A percentile compares a stretch with the other conserved stretches of the same genome.
Conservation (phyloP, 1,140 invertebrate species). For the Panagrolaimus sp. region DNA sequence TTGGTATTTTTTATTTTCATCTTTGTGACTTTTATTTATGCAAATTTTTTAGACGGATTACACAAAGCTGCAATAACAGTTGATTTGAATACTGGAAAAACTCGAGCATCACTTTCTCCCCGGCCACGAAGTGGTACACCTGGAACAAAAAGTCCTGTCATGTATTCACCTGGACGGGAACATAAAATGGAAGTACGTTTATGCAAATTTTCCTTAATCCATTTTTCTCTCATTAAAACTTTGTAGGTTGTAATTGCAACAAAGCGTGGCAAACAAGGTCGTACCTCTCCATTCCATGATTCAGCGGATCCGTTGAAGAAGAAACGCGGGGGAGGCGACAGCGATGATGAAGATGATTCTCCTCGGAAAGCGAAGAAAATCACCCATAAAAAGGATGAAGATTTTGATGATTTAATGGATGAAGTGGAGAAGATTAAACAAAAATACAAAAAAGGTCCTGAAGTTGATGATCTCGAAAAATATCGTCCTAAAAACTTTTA, state of each 20-base stretch:
- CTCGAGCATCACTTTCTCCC: neutral
- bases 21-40: too few species aligned
- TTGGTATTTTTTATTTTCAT: constrained; percentile 40
- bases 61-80: constrained; percentile 17
- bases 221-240: too few species aligned
- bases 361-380: constrained; percentile 29
- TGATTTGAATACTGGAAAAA: neutral
- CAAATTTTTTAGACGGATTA: too few species aligned
- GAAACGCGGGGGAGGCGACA: constrained; percentile 15
- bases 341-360: constrained; percentile 33
- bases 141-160: constrained; percentile 48
- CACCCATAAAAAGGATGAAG: constrained; percentile 39
- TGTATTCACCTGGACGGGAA: constrained; percentile 42
- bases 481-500: constrained; percentile 57
- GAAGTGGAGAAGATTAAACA: constrained; percentile 49
- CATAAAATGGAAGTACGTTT: constrained; percentile 51
- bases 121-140: constrained; percentile 25
- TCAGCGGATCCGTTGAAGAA: constrained; percentile 26
- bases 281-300: constrained; percentile 32
- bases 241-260: constrained; percentile 44
- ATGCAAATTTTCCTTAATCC: too few species aligned
- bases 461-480: constrained; percentile 56
- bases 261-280: constrained; percentile 42
- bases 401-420: constrained; percentile 55
- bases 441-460: constrained; percentile 22